Evolutionary conservation across 2,113 vertebrate species (phyloP), one percentile per base, ranked within the genome.

Genomic region (Lepidothrix coronata): DNA sequence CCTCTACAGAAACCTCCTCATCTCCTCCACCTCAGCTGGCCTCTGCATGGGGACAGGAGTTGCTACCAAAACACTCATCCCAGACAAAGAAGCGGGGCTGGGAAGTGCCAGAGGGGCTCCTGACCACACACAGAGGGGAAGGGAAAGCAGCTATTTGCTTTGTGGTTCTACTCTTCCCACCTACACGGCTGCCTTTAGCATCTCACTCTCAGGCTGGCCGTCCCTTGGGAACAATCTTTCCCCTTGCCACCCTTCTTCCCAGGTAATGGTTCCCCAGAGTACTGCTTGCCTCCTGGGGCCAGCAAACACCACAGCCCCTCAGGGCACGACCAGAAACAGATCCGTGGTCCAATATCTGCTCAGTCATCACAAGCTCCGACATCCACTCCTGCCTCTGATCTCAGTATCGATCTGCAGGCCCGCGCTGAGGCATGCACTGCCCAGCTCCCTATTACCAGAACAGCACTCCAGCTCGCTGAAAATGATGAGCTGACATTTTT

Each of bases 381-480:
- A 52, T 90, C 71, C 78, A 41, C 91, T 71, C 73, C 31, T 84
- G 85, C 93, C 91, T 96, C 92, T 95, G 93, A 93, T 95, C 93
- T 95, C 73, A 1, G 15, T 24, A 96, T 97, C 4, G 95, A 96
- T 96, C 92, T 0, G 22, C 91, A 76, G 93, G 41, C 63, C 95
- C 17, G 12, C 11, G 2, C 88, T 27, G 17, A 79, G 90, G 21
- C 82, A 23, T 25, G 14, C 79, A 11, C 88, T 46, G 15, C 92
- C 78, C 96, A 2, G 7, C 90, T 94, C 85, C 84, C 93, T 86
- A 23, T 96, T 95, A 94, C 92, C 96, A 97, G 95, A 96, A 97
- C 90, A 89, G 59, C 92, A 84, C 95, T 95, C 2, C 81, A 0
- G 15, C 82, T 54, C 23, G 0, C 85, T 81, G 57, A 49, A 93